phyloP scores from a whole-genome alignment of 2,888 invertebrate genomes.

The Lasioglossum zephyrum region DNA sequence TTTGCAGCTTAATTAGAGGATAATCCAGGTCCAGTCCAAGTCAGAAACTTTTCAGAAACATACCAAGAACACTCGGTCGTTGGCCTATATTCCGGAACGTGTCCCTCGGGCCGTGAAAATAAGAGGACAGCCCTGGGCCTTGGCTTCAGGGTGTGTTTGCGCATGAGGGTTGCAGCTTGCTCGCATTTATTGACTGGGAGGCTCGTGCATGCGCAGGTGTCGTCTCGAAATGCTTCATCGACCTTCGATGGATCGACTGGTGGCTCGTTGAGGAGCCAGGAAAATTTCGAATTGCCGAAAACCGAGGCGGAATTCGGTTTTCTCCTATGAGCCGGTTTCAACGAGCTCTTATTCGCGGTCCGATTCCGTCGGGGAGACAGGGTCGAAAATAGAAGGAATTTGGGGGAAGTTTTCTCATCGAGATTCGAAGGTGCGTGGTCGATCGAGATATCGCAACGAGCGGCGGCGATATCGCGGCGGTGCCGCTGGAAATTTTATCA shows the following conservation, averaged over 20 bases:
- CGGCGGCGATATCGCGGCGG: conserved; percentile 72
- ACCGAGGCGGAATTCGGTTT: background rate
- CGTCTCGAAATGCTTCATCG: conserved; percentile 37
- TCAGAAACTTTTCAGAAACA: background rate
- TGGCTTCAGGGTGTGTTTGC: conserved; percentile 70
- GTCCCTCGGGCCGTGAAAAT: background rate
- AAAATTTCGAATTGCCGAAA: background rate
- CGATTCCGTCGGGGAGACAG: no score
- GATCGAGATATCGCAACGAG: conserved; percentile 65
- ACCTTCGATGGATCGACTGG: conserved; percentile 65
- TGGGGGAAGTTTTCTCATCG: background rate
- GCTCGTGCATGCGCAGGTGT: conserved; percentile 71
- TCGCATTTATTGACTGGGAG: conserved; percentile 78
- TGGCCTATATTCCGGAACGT: conserved; percentile 39
- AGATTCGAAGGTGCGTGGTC: conserved; percentile 60
- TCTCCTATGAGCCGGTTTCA: background rate
- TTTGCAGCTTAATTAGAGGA: background rate
- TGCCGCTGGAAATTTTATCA: conserved; percentile 81
- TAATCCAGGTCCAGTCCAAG: background rate
- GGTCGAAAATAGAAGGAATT: background rate
- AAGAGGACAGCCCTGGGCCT: conserved; percentile 40
- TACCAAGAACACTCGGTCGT: conserved; percentile 30
- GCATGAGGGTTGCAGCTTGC: conserved; percentile 73
- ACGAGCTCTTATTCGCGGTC: no score
- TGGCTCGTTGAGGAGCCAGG: background rate